Evolutionary conservation across 2,797 vertebrate genomes (phyloP).

Genomic region (Gila robusta): DNA sequence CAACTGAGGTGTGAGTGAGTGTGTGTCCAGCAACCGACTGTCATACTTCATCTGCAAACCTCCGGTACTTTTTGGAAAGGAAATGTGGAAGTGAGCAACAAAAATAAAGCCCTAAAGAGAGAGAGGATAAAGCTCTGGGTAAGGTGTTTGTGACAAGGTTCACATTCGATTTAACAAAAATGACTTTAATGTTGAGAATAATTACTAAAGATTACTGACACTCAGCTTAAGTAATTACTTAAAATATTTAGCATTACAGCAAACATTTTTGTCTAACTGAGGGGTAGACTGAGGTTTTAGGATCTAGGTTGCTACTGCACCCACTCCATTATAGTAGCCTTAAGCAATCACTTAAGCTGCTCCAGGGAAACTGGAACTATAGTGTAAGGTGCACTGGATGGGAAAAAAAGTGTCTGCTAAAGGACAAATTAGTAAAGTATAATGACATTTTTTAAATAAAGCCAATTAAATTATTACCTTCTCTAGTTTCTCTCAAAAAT

Average conservation of each 20-base stretch:
- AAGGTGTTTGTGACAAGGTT: conserved; percentile 25
- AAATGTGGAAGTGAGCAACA: conserved; percentile 22
- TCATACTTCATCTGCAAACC: conserved; percentile 53
- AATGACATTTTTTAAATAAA: background rate
- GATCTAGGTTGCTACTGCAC: background rate
- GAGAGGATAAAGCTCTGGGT: conserved; percentile 15
- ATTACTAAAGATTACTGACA: background rate
- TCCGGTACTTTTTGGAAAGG: conserved; percentile 27
- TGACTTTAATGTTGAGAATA: background rate
- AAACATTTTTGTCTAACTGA: background rate
- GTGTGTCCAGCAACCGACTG: conserved; percentile 46
- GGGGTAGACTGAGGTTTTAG: background rate
- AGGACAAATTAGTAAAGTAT: background rate
- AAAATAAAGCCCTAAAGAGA: conserved; percentile 1
- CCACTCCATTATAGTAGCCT: background rate
- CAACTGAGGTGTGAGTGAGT: conserved; percentile 68
- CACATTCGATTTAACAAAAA: background rate
- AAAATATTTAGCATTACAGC: background rate
- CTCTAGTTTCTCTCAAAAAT: background rate
- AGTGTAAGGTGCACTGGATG: background rate
- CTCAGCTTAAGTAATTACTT: background rate
- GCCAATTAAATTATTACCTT: background rate
- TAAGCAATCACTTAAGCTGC: background rate
- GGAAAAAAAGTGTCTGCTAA: background rate
- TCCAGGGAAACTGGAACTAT: background rate